A percentile compares a stretch with the other conserved stretches of the same genome.
Evolutionary conservation across 1,140 invertebrate species (phyloP).

Genomic region (Arion vulgaris): DNA sequence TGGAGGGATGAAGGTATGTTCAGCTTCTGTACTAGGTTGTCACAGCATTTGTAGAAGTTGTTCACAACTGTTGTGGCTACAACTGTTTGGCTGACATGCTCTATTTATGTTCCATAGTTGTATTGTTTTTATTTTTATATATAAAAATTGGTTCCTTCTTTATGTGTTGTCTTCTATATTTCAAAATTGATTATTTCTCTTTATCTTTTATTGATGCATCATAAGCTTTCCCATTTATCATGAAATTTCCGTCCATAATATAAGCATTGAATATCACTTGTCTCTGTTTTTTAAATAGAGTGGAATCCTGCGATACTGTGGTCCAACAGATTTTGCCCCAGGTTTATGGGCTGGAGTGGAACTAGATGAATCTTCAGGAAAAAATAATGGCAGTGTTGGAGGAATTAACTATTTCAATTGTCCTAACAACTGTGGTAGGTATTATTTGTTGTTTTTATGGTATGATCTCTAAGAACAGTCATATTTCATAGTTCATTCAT

Average conservation of each 20-base stretch:
- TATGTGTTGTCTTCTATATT: too few relatives aligned
- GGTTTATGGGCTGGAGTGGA: slow-evolving; percentile 73
- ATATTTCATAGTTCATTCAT: background rate
- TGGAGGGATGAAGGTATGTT: slow-evolving; percentile 68
- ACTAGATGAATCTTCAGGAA: slow-evolving; percentile 70
- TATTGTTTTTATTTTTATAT: background rate
- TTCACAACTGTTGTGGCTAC: too few relatives aligned
- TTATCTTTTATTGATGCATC: too few relatives aligned
- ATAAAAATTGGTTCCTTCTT: too few relatives aligned
- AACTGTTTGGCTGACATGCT: too few relatives aligned
- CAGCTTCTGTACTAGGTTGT: too few relatives aligned
- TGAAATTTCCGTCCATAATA: too few relatives aligned
- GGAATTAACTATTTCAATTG: slow-evolving; percentile 71
- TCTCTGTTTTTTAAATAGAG: slow-evolving; percentile 53
- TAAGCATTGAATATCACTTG: too few relatives aligned
- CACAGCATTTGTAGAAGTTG: background rate
- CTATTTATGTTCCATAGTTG: too few relatives aligned
- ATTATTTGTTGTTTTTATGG: background rate
- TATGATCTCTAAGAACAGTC: background rate
- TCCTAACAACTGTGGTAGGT: slow-evolving; percentile 67
- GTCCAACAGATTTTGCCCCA: slow-evolving; percentile 71
- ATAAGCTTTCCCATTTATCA: too few relatives aligned
- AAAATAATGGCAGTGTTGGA: slow-evolving; percentile 71
- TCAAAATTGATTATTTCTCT: too few relatives aligned
- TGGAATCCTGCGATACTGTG: slow-evolving; percentile 71